These are phyloP conservation scores for Macrobrachium rosenbergii DNA, from an alignment of 1,140 invertebrate genomes.

Conservation along the genomic window DNA sequence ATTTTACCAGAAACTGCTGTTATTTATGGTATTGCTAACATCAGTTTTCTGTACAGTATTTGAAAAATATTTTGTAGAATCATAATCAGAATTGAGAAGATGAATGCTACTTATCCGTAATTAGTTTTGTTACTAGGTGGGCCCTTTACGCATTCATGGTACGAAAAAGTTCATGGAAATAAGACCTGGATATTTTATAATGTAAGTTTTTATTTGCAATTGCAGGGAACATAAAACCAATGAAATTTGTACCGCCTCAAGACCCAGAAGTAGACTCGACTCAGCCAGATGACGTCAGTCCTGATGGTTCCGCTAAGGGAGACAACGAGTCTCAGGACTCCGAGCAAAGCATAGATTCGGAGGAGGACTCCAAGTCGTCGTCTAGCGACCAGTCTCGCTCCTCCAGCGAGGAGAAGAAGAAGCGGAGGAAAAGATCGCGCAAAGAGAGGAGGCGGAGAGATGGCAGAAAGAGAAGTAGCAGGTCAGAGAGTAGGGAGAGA, in stretches of 20 bases:
- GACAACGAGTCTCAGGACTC: constrained; percentile 46
- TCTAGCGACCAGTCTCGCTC: constrained; percentile 47
- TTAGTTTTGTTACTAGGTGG: too few relatives aligned
- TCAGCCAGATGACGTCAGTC: constrained; percentile 51
- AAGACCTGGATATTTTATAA: neutral
- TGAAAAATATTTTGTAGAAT: too few relatives aligned
- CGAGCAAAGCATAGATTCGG: constrained; percentile 44
- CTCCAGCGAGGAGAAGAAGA: constrained; percentile 48
- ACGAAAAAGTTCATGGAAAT: neutral
- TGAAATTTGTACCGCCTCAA: constrained; percentile 54
- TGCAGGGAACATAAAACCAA: constrained; percentile 42
- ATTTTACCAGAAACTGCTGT: too few relatives aligned
- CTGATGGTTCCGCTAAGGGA: constrained; percentile 35
- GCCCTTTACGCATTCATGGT: too few relatives aligned
- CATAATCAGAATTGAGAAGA: too few relatives aligned
- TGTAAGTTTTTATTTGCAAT: neutral
- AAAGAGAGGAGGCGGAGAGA: constrained; percentile 59
- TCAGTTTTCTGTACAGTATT: too few relatives aligned
- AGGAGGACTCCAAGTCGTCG: constrained; percentile 55
- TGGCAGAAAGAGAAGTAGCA: constrained; percentile 47
- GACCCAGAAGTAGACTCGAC: constrained; percentile 60
- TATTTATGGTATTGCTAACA: too few relatives aligned
- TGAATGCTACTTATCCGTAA: too few relatives aligned
- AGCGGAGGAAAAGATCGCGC: constrained; percentile 34
- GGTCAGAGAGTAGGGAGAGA: constrained; percentile 47